Percentiles rank a stretch among this genome's conserved stretches.
phyloP scores from a whole-genome alignment of 2,888 invertebrate species.

The Pollenia griseotomentosa region DNA sequence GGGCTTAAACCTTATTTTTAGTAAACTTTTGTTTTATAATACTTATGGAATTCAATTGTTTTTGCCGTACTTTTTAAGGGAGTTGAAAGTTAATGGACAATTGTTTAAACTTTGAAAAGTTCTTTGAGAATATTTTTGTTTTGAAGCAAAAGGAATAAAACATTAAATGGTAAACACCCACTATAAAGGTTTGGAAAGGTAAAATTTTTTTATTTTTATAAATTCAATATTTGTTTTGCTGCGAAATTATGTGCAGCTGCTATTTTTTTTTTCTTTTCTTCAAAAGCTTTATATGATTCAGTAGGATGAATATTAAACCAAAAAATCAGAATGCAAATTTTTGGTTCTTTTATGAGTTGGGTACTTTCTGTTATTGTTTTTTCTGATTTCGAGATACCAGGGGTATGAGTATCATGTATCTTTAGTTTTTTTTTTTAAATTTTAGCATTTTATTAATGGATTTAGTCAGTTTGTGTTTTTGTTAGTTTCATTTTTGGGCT shows the following conservation, averaged over 20 bases:
- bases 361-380: conserved; percentile 72
- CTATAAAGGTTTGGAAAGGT: conserved; percentile 38
- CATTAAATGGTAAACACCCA: conserved; percentile 69
- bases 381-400: conserved; percentile 57
- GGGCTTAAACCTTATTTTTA: too few species aligned
- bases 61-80: conserved; percentile 25
- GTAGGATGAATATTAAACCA: conserved; percentile 17
- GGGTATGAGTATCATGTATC: conserved; percentile 57
- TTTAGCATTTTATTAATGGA: conserved; percentile 60
- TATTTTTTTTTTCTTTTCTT: neutral
- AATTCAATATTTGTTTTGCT: conserved; percentile 50
- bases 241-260: conserved; percentile 45
- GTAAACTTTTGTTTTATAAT: neutral
- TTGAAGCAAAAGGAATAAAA: conserved; percentile 53
- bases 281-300: conserved; percentile 18
- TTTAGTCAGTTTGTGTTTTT: conserved; percentile 20
- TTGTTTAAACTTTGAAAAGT: conserved; percentile 54
- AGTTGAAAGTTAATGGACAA: conserved; percentile 69
- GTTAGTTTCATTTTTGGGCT: conserved; percentile 60
- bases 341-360: conserved; percentile 12
- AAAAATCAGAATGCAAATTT: conserved; percentile 62
- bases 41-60: conserved; percentile 36
- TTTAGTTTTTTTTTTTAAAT: conserved; percentile 3
- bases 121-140: neutral
- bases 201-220: conserved; percentile 14